Evolutionary conservation across 2,888 invertebrate genomes (phyloP).

Genomic region (Agrenia bidenticulata): DNA sequence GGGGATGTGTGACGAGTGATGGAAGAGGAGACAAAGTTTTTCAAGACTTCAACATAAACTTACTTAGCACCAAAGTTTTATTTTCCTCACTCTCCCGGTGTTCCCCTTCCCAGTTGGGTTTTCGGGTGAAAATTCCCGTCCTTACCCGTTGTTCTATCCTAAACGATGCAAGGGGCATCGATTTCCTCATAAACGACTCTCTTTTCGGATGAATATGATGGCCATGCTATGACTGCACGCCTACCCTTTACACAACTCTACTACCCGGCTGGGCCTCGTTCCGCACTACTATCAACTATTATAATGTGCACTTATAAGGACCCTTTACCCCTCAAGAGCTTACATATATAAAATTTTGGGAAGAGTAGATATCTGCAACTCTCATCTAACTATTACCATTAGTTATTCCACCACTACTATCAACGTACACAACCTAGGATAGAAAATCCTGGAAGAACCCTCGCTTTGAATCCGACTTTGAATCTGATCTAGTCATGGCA

Average conservation of each 20-base stretch:
- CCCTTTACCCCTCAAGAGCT: slow-evolving; percentile 1
- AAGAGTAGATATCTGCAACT: not conserved
- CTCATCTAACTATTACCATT: slow-evolving; percentile 6
- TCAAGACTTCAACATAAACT: slow-evolving; percentile 20
- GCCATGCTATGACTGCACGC: not conserved
- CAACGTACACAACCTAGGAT: not conserved
- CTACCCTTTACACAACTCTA: not conserved
- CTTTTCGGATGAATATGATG: slow-evolving; percentile 26
- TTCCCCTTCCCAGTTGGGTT: not conserved
- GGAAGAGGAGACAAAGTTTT: slow-evolving; percentile 22
- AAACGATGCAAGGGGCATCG: slow-evolving; percentile 30
- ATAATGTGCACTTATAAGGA: slow-evolving; percentile 1
- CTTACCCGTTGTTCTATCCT: not conserved
- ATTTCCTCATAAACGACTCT: slow-evolving; percentile 43
- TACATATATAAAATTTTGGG: not conserved
- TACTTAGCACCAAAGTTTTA: slow-evolving; percentile 16
- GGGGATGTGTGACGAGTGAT: slow-evolving; percentile 26
- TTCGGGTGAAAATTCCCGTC: slow-evolving; percentile 3
- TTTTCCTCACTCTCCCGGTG: slow-evolving; percentile 6
- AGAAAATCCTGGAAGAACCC: too few species aligned
- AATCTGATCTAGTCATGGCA: too few species aligned
- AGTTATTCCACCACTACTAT: slow-evolving; percentile 1
- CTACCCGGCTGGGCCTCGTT: not conserved
- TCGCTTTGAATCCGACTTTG: too few species aligned
- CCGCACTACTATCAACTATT: too few species aligned